Base-by-base conservation (phyloP, 2,888 invertebrate genomes). In the Rotaria macrura region DNA sequence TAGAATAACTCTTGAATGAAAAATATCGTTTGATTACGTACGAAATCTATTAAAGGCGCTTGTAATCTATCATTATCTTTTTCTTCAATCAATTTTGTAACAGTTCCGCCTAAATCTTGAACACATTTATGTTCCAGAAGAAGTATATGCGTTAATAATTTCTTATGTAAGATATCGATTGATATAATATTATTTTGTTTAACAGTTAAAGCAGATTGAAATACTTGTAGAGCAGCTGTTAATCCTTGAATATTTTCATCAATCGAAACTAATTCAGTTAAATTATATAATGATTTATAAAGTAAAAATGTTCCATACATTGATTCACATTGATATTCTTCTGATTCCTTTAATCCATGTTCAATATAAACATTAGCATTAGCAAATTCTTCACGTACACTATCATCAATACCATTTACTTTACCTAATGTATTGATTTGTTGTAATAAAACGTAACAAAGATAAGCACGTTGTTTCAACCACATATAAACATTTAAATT, bases 31-130 rank as follows among this genome's bases (percentile, higher is more conserved):
- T 49, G 17, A 52, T n/a, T 43, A 79, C 79, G n/a, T 79, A 79
- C 79, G 6, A 79, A 43, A 40, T 79, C 79, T 12, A 79, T 3
- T 40, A 79, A 25, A 43, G 40, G 9, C 20, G 25, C 34, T 79
- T 79, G 79, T 79, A 79, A 43, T 79, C 25, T 79, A 43, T 79
- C 79, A 79, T 79, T 43, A 43, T 79, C 43, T 79, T 40, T 79
- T 43, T 79, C 43, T 65, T 20, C 65, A 34, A 65, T 65, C n/a
- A 79, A 43, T 43, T 43, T 79, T 25, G 14, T 7, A 12, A 43
- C 79, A n/a, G 79, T 79, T 79, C 43, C 43, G 14, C 43, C 34
- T 12, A 79, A 43, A 79, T 79, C 43, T 43, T 79, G 25, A 43
- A 79, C 79, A n/a, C 79, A 79, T n/a, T 43, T 23, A 79, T 79